phyloP scores from a whole-genome alignment of 2,797 vertebrate species.

The Cyprinodon diabolis region DNA sequence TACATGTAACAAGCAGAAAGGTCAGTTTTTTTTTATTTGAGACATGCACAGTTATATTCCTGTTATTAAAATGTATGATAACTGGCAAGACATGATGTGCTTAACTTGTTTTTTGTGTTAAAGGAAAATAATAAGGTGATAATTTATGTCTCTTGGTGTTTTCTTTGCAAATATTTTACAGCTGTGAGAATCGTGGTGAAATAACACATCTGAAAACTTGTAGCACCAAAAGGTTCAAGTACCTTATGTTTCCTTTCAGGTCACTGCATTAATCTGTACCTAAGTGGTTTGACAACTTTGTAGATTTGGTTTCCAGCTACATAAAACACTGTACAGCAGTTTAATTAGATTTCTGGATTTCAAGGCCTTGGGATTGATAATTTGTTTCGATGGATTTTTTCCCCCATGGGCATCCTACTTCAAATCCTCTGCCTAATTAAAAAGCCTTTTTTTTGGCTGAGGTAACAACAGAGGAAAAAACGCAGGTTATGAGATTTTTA shows the following conservation, averaged over 20 bases:
- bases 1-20: conserved; percentile 45
- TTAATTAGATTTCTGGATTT: background rate
- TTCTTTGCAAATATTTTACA: conserved; percentile 26
- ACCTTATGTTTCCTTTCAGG: conserved; percentile 2
- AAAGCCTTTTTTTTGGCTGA: background rate
- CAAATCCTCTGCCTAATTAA: background rate
- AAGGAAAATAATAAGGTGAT: conserved; percentile 28
- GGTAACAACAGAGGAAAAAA: background rate
- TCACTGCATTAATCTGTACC: background rate
- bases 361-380: background rate
- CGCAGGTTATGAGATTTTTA: background rate
- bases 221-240: background rate
- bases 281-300: background rate
- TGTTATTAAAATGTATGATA: conserved; percentile 25
- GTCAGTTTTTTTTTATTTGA: conserved; percentile 31
- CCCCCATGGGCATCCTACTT: background rate
- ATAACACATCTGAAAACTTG: conserved; percentile 15
- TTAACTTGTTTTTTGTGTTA: conserved; percentile 35
- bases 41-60: conserved; percentile 16
- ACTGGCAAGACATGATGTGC: conserved; percentile 26
- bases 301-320: background rate
- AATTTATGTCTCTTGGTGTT: conserved; percentile 18
- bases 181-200: background rate
- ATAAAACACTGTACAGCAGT: background rate
- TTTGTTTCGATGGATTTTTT: background rate